These are phyloP conservation scores for Lineus longissimus DNA, from an alignment of 1,140 invertebrate genomes.

Conservation along the genomic window DNA sequence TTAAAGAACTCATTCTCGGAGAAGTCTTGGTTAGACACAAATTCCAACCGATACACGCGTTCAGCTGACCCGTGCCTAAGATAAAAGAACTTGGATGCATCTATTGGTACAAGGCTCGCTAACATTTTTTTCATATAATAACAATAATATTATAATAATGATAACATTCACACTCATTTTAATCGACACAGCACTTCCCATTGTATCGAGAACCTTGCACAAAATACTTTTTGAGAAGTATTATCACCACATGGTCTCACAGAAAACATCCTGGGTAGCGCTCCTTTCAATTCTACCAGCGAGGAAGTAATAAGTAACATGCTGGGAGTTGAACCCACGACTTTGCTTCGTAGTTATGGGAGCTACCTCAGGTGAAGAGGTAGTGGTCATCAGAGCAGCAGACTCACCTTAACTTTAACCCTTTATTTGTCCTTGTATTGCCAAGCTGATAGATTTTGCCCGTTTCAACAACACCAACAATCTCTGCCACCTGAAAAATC, in stretches of 20 bases:
- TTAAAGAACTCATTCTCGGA: slow-evolving; percentile 88
- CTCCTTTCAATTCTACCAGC: too few species aligned
- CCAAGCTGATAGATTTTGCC: slow-evolving; percentile 86
- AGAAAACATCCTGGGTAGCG: too few species aligned
- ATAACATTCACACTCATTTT: slow-evolving; percentile 9
- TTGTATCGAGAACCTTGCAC: too few species aligned
- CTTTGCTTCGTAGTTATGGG: too few species aligned
- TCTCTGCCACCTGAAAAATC: slow-evolving; percentile 73
- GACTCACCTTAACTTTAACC: slow-evolving; percentile 61
- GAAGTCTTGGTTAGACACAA: slow-evolving; percentile 96
- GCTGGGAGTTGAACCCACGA: too few species aligned
- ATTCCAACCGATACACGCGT: slow-evolving; percentile 89
- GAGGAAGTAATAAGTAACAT: too few species aligned
- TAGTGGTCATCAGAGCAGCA: too few species aligned
- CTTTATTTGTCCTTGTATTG: slow-evolving; percentile 88
- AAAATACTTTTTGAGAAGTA: too few species aligned
- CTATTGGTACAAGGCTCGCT: neutral
- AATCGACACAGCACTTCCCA: too few species aligned
- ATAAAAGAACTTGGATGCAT: slow-evolving; percentile 17
- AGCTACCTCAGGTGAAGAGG: too few species aligned
- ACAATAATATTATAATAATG: slow-evolving; percentile 13
- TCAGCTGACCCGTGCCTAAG: slow-evolving; percentile 83
- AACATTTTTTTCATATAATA: slow-evolving; percentile 9
- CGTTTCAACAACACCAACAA: slow-evolving; percentile 91
- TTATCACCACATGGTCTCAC: too few species aligned